Base-by-base conservation (phyloP, 2,797 vertebrate species). In the Natrix natrix region DNA sequence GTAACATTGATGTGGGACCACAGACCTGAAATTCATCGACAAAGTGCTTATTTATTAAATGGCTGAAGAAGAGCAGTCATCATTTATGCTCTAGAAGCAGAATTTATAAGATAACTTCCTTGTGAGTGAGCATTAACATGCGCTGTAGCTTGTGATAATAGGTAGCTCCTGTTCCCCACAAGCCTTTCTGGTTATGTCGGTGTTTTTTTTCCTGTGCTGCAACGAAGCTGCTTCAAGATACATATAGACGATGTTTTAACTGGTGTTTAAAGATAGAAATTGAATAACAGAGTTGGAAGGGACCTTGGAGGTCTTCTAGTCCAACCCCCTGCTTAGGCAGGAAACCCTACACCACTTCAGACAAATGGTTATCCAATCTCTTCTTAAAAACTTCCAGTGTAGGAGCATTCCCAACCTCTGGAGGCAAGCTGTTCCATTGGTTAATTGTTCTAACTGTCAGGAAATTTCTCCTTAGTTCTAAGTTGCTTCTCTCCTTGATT, bases 21-120 rank as follows among this genome's bases (percentile, higher is more conserved):
- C 37, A 88, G 74, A 12, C 56, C 87, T 0, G 78, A 92, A 94
- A 94, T 17, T 0, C 93, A 63, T 90, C 16, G 52, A 12, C 52
- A 92, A 94, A 95, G 95, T 78, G 89, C 1, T 48, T 24, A 94
- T 87, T 91, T 91, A 7, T 14, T 89, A 37, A 59, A 0, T 86
- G 78, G 28, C 1, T 0, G 0, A 1, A 4, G 28, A 69, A 92
- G 48, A 94, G 92, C 59, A 56, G 87, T 8, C 93, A 91, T 26
- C 32, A n/a, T 91, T 94, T 69, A n/a, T 89, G 83, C 16, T 61
- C 14, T 24, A 93, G 60, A 7, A 86, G 61, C 57, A 94, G 83
- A 94, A 93, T 60, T 90, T 37, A 90, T 91, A 93, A 89, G 86
- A 92, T 12, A 66, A 13, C 4, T 93, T 89, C 12, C 8, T 57